Conservation (phyloP, 2,888 invertebrate genomes). For the Sycophila texana region DNA sequence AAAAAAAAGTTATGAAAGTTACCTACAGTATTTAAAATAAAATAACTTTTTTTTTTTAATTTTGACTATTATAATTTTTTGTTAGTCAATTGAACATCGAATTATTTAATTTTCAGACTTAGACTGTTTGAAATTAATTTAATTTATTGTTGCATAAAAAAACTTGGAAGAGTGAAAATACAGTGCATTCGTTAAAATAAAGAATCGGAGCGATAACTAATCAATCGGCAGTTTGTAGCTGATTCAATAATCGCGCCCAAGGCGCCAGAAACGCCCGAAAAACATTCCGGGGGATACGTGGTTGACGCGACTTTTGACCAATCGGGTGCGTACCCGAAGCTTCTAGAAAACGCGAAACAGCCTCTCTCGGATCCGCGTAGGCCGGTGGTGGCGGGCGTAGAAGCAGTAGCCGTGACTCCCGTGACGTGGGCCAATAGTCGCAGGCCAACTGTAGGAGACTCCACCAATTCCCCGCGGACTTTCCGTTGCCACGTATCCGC, state of each 20-base stretch:
- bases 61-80: background rate
- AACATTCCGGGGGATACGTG: constrained; percentile 45
- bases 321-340: constrained; percentile 62
- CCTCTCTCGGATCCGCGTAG: too few relatives aligned
- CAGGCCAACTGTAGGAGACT: constrained; percentile 78
- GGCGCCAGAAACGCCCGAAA: constrained; percentile 19
- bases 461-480: constrained; percentile 77
- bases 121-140: too few relatives aligned
- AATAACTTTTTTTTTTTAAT: background rate
- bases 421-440: constrained; percentile 83
- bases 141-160: too few relatives aligned
- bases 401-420: constrained; percentile 49
- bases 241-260: constrained; percentile 20
- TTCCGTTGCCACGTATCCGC: constrained; percentile 69
- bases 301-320: constrained; percentile 49
- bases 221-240: too few relatives aligned
- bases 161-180: too few relatives aligned
- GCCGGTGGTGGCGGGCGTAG: too few relatives aligned
- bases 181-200: too few relatives aligned
- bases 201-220: too few relatives aligned
- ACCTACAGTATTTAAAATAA: background rate
- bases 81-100: too few relatives aligned
- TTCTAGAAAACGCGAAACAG: constrained; percentile 64
- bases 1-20: background rate
- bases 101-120: too few relatives aligned